Conservation (phyloP, 2,888 invertebrate genomes). For the Augiades crinisus region DNA sequence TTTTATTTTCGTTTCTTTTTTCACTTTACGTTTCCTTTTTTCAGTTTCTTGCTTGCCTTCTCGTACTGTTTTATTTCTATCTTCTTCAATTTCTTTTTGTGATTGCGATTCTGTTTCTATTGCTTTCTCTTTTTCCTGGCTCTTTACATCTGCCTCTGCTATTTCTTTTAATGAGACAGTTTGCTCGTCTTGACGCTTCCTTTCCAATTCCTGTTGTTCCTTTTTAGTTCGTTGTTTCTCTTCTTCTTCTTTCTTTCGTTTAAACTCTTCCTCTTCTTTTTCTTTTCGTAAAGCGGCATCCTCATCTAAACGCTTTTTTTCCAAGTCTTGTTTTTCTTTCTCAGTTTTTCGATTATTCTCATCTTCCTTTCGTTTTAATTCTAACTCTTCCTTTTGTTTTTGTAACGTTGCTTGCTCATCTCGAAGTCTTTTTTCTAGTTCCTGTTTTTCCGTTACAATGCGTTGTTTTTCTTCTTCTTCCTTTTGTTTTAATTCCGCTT, state of each 20-base stretch:
- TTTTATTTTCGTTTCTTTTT: constrained; percentile 9
- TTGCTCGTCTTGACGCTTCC: not conserved
- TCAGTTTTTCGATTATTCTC: not conserved
- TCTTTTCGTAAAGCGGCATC: not conserved
- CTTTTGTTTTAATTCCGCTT: constrained; percentile 23
- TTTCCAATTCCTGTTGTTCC: constrained; percentile 2
- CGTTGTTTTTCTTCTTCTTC: constrained; percentile 6
- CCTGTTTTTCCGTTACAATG: not conserved
- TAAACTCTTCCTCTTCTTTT: constrained; percentile 8
- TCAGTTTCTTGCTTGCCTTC: constrained; percentile 18
- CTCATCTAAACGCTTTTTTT: not conserved
- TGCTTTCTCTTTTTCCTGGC: not conserved
- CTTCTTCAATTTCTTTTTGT: constrained; percentile 2
- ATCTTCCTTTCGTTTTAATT: not conserved
- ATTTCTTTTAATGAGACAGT: constrained; percentile 4
- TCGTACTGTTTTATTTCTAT: constrained; percentile 9
- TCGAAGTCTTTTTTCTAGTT: constrained; percentile 26
- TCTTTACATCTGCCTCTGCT: constrained; percentile 26
- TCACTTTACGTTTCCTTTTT: not conserved
- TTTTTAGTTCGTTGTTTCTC: not conserved
- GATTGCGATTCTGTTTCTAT: not conserved
- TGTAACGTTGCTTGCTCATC: constrained; percentile 19
- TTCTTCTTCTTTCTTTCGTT: constrained; percentile 2
- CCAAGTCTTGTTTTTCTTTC: constrained; percentile 20
- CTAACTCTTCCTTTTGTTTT: not conserved